Percentiles rank a stretch among this genome's conserved stretches.
Evolutionary conservation across 2,888 invertebrate genomes (phyloP).

Genomic region (Nyleta sp.): DNA sequence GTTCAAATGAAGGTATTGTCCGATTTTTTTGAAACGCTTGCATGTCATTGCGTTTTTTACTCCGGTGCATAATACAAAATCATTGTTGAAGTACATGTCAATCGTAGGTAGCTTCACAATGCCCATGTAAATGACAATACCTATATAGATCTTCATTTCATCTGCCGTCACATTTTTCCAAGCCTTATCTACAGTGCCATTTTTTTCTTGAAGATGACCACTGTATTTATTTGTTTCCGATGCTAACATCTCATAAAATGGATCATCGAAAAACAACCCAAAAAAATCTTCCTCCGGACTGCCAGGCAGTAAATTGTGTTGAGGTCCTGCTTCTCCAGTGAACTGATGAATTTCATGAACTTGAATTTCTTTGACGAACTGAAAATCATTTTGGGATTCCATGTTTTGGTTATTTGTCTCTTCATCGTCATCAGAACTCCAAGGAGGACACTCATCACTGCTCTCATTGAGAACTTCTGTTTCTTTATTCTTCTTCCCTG

Average conservation of each 20-base stretch:
- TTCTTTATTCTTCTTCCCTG: background rate
- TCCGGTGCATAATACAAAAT: conserved; percentile 9
- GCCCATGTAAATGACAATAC: conserved; percentile 10
- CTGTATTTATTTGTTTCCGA: conserved; percentile 7
- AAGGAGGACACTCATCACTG: background rate
- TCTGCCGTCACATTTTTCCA: conserved; percentile 4
- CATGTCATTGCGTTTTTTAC: conserved; percentile 8
- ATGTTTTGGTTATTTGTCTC: background rate
- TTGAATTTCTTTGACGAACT: background rate
- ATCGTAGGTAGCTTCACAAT: conserved; percentile 20
- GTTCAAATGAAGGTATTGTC: conserved; percentile 20
- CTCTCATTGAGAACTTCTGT: background rate
- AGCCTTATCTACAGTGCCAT: background rate
- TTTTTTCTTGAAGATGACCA: background rate
- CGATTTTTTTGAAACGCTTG: conserved; percentile 14
- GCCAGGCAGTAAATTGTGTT: background rate
- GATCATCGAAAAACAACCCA: background rate
- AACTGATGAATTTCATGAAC: background rate
- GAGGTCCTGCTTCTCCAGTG: background rate
- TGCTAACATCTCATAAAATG: conserved; percentile 1
- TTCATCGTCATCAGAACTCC: background rate
- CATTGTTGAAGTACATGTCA: conserved; percentile 12
- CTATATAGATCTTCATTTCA: conserved; percentile 15
- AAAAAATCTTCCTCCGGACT: conserved; percentile 8
- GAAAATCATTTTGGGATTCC: background rate